Conservation (phyloP, 2,797 vertebrate genomes). For the Zalophus californianus region DNA sequence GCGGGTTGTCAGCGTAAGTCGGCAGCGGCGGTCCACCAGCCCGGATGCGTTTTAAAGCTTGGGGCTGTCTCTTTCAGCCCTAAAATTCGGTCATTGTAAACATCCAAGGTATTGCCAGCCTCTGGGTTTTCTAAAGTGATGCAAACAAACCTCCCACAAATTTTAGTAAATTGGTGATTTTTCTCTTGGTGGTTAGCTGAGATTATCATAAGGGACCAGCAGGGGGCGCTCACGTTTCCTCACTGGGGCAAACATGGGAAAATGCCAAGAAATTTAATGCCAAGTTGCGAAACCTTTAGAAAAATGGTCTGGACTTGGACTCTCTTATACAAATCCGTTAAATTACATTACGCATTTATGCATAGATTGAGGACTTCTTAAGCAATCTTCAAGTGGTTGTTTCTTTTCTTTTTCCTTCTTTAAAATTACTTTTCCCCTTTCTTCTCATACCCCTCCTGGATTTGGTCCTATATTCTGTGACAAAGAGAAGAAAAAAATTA, state of each 20-base stretch:
- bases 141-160: background rate
- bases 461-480: background rate
- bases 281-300: conserved; percentile 2
- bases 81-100: background rate
- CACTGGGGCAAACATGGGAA: background rate
- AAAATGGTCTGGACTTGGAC: background rate
- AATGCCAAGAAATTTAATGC: background rate
- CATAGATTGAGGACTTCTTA: background rate
- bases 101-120: background rate
- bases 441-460: background rate
- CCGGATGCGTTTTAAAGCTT: background rate
- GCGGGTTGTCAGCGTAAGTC: conserved; percentile 91
- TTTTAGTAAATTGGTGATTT: background rate
- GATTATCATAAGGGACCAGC: conserved; percentile 23
- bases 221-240: conserved; percentile 28
- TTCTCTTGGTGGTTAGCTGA: background rate
- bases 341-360: background rate
- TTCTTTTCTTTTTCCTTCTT: conserved; percentile 39
- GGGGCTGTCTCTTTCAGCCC: background rate
- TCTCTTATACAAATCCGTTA: background rate
- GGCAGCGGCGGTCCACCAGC: background rate
- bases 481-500: background rate
- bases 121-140: background rate
- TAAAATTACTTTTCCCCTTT: background rate
- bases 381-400: background rate